Evolutionary conservation across 2,113 vertebrate genomes (phyloP).

Genomic region (Sphaerodactylus townsendi): DNA sequence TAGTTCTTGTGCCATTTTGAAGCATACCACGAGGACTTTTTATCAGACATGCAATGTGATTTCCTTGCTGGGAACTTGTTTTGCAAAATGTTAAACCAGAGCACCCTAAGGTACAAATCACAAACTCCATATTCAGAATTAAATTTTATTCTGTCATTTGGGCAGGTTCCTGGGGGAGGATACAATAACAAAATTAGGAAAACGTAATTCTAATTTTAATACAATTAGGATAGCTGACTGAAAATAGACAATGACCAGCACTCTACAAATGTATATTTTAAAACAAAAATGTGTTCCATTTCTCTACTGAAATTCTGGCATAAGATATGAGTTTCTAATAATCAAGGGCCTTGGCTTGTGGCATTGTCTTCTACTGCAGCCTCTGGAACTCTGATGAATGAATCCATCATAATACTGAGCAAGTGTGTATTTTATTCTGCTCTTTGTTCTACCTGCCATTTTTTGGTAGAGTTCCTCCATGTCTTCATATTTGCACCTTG

Average conservation of each 20-base stretch:
- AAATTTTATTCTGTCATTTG: too few species aligned
- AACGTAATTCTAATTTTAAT: neutral
- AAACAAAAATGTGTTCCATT: neutral
- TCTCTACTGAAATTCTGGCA: neutral
- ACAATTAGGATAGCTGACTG: neutral
- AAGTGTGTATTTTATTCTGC: neutral
- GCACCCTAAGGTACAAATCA: too few species aligned
- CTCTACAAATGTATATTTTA: neutral
- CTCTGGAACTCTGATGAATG: neutral
- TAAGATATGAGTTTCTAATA: neutral
- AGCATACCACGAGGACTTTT: too few species aligned
- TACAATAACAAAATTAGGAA: neutral
- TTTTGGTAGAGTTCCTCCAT: neutral
- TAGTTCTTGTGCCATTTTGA: too few species aligned
- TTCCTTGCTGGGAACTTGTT: too few species aligned
- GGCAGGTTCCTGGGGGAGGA: too few species aligned
- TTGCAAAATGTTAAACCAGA: too few species aligned
- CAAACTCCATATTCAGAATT: too few species aligned
- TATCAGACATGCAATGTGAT: too few species aligned
- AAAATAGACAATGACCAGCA: neutral
- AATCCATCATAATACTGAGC: neutral
- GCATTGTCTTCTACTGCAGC: neutral
- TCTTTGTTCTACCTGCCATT: fast-evolving
- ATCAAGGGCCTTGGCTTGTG: neutral
- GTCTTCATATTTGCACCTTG: neutral